Evolutionary conservation across 2,113 vertebrate genomes (phyloP).

Genomic region (Otus sunia): DNA sequence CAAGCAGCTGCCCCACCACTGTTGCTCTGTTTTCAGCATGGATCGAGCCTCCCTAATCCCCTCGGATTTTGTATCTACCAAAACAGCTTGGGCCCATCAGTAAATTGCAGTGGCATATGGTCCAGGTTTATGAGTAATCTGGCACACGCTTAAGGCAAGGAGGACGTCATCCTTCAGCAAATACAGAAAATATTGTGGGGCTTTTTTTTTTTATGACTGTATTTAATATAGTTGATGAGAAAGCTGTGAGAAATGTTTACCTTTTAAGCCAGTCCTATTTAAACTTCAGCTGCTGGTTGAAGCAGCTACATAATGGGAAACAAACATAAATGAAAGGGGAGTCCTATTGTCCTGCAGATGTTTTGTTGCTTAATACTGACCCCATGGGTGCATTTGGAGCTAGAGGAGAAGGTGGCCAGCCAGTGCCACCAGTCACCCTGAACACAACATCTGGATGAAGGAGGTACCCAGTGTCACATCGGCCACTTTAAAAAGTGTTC

Average conservation of each 20-base stretch:
- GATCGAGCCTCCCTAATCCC: conserved; percentile 91
- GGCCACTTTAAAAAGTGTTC: background rate
- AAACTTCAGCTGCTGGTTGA: background rate
- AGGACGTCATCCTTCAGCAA: conserved; percentile 87
- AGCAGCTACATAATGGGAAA: background rate
- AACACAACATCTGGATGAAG: background rate
- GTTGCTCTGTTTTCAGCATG: conserved; percentile 77
- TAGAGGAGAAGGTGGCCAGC: background rate
- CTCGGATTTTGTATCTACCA: conserved; percentile 91
- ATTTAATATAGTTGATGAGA: conserved; percentile 48
- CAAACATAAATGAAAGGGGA: background rate
- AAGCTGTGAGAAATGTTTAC: conserved; percentile 45
- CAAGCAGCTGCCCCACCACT: conserved; percentile 64
- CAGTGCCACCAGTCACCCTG: background rate
- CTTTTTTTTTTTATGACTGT: background rate
- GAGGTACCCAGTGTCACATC: background rate
- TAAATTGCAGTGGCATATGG: conserved; percentile 98
- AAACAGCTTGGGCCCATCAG: conserved; percentile 99
- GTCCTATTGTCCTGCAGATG: rapidly evolving
- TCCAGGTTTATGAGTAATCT: conserved; percentile 99
- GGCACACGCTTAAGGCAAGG: conserved; percentile 88
- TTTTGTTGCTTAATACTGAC: background rate
- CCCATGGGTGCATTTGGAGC: rapidly evolving
- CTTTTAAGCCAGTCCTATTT: conserved; percentile 35
- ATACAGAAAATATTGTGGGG: conserved; percentile 78